Evolutionary conservation across 1,140 invertebrate species (phyloP), one percentile per base, ranked within the genome.

Genomic region (Orussus abietinus): DNA sequence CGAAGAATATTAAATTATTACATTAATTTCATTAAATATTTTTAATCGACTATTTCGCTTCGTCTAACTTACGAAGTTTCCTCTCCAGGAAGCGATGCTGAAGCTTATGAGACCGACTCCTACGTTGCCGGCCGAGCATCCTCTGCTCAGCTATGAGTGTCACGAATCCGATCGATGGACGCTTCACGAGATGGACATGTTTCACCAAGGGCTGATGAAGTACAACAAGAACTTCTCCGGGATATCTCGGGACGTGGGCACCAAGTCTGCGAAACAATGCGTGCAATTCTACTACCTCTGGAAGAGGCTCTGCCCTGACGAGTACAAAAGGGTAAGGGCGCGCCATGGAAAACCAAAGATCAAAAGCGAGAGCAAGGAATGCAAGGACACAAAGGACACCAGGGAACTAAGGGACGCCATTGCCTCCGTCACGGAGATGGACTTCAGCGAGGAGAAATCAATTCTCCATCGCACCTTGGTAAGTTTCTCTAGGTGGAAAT

Each of bases 231-330:
- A 98, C 72, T 98, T 98, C 75, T 81, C 79, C 55, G 82, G 78
- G 59, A 90, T 98, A 64, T 79, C 93, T 6, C 80, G 84, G 59
- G 86, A 93, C 74, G 90, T 96, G 57, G 80, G 79, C 55, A 86
- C 84, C 14, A 98, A 98, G 78, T 81, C 85, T 31, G 83, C 86
- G 3, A 94, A 92, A 62, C 90, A 98, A 61, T 98, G 95, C 76
- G 79, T 98, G 53, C 91, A 96, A 75, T 97, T 98, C 74, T 98
- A 98, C 72, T 98, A 98, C 68, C 81, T 96, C 53, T 99, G 96
- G 96, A 99, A 98, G 74, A 94, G 94, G 72, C 81, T 92, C 10
- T 94, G 90, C 53, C 84, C 87, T 38, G 88, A 94, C 63, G 91
- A 89, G 52, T 87, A 89, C 59, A 80, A 81, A 56, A 75, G 78